Conservation (phyloP, 1,140 invertebrate genomes). For the Aethina tumida region DNA sequence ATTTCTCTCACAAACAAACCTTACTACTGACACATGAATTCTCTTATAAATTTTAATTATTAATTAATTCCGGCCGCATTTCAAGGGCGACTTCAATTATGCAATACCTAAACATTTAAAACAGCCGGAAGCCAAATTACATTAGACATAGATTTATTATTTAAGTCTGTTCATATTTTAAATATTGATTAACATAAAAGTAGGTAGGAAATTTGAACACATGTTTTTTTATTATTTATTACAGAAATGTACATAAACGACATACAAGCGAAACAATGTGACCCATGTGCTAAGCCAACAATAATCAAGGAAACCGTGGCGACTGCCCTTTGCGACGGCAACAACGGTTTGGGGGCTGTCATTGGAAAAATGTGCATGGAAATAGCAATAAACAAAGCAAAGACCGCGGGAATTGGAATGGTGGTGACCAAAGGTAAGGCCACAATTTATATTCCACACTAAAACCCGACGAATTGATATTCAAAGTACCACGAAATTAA, state of each 20-base stretch:
- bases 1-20: too few relatives aligned
- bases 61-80: too few relatives aligned
- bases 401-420: conserved; percentile 74
- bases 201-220: too few relatives aligned
- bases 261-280: conserved; percentile 41
- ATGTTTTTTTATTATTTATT: conserved; percentile 15
- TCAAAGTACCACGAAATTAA: background rate
- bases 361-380: conserved; percentile 86
- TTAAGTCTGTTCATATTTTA: background rate
- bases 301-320: conserved; percentile 64
- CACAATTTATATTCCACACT: background rate
- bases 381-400: conserved; percentile 79
- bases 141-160: too few relatives aligned
- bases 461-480: background rate
- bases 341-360: conserved; percentile 76
- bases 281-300: conserved; percentile 46
- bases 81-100: too few relatives aligned
- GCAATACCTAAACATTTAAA: too few relatives aligned
- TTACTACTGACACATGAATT: too few relatives aligned
- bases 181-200: too few relatives aligned
- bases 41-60: too few relatives aligned
- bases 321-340: conserved; percentile 76
- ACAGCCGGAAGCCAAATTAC: too few relatives aligned
- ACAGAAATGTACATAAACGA: conserved; percentile 58
- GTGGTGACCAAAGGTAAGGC: conserved; percentile 64